Percentiles rank a stretch among this genome's conserved stretches.
Evolutionary conservation across 2,888 invertebrate species (phyloP).

Genomic region (Agonopterix subpropinquella): DNA sequence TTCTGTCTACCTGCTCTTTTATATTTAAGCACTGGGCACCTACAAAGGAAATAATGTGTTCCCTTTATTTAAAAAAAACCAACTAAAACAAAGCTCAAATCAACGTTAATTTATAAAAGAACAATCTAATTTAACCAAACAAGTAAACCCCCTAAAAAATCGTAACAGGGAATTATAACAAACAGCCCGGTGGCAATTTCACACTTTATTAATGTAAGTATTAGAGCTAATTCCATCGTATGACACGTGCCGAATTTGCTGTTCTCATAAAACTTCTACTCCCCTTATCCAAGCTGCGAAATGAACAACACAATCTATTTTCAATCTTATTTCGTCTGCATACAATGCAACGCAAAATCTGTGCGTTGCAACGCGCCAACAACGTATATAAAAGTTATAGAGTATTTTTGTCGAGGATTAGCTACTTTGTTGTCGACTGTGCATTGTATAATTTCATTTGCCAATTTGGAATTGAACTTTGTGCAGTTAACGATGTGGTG

Average conservation of each 20-base stretch:
- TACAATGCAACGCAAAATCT: too few relatives aligned
- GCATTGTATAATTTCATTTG: too few relatives aligned
- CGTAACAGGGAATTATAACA: conserved; percentile 69
- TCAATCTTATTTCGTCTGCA: neutral
- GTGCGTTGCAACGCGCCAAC: too few relatives aligned
- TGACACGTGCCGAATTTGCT: conserved; percentile 71
- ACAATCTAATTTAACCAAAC: conserved; percentile 34
- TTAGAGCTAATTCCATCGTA: conserved; percentile 70
- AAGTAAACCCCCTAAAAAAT: conserved; percentile 36
- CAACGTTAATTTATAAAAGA: conserved; percentile 28
- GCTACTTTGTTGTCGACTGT: too few relatives aligned
- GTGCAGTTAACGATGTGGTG: neutral
- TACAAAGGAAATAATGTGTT: too few relatives aligned
- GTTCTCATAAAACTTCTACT: conserved; percentile 62
- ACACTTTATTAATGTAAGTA: conserved; percentile 76
- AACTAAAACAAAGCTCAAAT: conserved; percentile 4
- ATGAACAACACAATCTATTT: conserved; percentile 24
- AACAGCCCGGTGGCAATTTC: conserved; percentile 71
- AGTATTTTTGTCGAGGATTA: too few relatives aligned
- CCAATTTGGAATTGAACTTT: too few relatives aligned
- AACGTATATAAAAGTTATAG: too few relatives aligned
- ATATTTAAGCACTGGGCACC: too few relatives aligned
- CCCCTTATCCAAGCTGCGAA: conserved; percentile 26
- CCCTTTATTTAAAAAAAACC: neutral
- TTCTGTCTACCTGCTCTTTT: too few relatives aligned